Percentiles rank a stretch among this genome's conserved stretches.
Conservation (phyloP, 30 jellyfish, hydroid and myxozoan species). For the Hydra vulgaris region DNA sequence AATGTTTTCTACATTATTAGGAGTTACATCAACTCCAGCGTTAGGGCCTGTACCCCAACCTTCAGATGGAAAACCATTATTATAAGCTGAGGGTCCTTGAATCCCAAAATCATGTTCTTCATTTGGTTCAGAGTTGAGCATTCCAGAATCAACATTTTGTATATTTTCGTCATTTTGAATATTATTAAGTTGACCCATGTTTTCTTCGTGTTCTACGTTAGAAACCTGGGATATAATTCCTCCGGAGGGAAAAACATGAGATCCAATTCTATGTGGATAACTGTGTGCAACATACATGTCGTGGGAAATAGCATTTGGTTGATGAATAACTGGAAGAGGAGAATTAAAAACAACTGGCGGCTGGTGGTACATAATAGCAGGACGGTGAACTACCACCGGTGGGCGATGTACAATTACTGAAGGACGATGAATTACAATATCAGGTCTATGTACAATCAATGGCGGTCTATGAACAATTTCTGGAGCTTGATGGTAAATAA, state of each 20-base stretch:
- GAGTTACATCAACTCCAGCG: background rate
- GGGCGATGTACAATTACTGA: conserved; percentile 91
- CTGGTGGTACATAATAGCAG: conserved; percentile 91
- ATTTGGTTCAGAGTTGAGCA: background rate
- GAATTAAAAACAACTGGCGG: conserved; percentile 98
- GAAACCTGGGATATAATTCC: conserved; percentile 40
- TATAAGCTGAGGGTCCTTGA: conserved; percentile 2
- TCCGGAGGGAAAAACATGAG: conserved; percentile 52
- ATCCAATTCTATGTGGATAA: conserved; percentile 59
- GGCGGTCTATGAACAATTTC: conserved; percentile 91
- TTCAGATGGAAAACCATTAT: conserved; percentile 7
- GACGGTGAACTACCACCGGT: conserved; percentile 93
- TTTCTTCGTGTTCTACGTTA: conserved; percentile 33
- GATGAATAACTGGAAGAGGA: conserved; percentile 95
- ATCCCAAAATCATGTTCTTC: conserved; percentile 20
- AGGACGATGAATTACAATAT: conserved; percentile 94
- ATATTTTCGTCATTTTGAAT: background rate
- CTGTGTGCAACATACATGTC: conserved; percentile 64
- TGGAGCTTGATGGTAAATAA: conserved; percentile 96
- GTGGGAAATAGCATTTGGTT: conserved; percentile 84
- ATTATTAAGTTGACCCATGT: conserved; percentile 15
- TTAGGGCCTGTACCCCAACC: conserved; percentile 16
- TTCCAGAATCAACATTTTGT: background rate
- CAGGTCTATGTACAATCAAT: conserved; percentile 95
- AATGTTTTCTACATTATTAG: background rate